Conservation (phyloP, 2,797 vertebrate genomes). For the Amblyopsis hoosieri region DNA sequence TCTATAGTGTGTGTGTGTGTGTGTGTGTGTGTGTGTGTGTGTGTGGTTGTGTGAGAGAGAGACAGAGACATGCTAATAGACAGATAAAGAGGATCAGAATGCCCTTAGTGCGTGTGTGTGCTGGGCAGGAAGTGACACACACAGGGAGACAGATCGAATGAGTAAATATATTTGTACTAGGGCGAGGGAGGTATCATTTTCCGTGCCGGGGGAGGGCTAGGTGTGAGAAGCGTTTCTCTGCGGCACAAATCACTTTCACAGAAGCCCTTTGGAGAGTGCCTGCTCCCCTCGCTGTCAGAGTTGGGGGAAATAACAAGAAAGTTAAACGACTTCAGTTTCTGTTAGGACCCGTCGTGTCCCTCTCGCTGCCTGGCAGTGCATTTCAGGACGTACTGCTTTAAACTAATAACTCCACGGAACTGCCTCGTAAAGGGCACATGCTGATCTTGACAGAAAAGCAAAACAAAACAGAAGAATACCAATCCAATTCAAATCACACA, state of each 20-base stretch:
- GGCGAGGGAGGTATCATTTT: slow-evolving; percentile 40
- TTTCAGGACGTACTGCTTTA: slow-evolving; percentile 33
- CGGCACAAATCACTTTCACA: slow-evolving; percentile 55
- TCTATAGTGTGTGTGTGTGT: slow-evolving; percentile 23
- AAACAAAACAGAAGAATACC: background rate
- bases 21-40: background rate
- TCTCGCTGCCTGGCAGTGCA: slow-evolving; percentile 33
- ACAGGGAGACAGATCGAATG: background rate
- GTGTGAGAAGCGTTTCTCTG: slow-evolving; percentile 43
- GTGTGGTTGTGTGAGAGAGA: background rate
- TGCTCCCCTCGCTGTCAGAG: slow-evolving; percentile 44
- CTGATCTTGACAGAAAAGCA: slow-evolving; percentile 24
- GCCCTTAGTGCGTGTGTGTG: background rate
- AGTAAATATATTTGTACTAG: slow-evolving; percentile 33
- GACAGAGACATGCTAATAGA: background rate
- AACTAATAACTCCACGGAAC: slow-evolving; percentile 53
- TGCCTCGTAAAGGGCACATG: slow-evolving; percentile 11
- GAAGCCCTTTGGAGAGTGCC: slow-evolving; percentile 35
- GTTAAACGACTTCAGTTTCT: slow-evolving; percentile 58
- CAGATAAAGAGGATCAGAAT: background rate
- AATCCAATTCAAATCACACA: background rate
- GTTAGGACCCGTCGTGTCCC: slow-evolving; percentile 29
- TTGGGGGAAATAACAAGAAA: slow-evolving; percentile 39
- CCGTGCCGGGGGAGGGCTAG: slow-evolving; percentile 30
- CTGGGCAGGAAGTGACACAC: slow-evolving; percentile 1